Conservation (phyloP, 2,888 invertebrate species). For the Lomographa bimaculata region DNA sequence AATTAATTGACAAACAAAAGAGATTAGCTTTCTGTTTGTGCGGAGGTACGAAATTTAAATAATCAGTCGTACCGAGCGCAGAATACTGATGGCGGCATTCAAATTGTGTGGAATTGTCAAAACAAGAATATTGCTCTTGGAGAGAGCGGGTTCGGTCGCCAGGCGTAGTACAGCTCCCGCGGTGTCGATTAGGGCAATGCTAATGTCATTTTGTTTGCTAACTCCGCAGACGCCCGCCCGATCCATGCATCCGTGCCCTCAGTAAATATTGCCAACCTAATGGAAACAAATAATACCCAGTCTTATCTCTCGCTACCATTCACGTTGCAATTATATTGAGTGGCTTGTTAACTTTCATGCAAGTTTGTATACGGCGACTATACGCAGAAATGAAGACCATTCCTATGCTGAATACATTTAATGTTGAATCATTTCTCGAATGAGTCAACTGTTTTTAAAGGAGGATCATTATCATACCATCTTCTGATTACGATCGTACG, state of each 20-base stretch:
- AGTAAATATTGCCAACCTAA: constrained; percentile 53
- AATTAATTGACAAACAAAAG: constrained; percentile 64
- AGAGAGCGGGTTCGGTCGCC: constrained; percentile 47
- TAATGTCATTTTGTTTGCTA: constrained; percentile 73
- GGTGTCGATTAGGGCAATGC: constrained; percentile 74
- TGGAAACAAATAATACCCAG: constrained; percentile 47
- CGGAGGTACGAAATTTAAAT: constrained; percentile 68
- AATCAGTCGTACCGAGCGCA: constrained; percentile 58
- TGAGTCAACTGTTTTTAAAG: constrained; percentile 22
- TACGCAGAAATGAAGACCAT: constrained; percentile 24
- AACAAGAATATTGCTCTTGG: constrained; percentile 65
- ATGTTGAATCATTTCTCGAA: constrained; percentile 18
- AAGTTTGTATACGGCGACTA: constrained; percentile 29
- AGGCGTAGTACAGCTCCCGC: constrained; percentile 55
- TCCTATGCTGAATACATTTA: constrained; percentile 15
- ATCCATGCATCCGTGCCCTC: constrained; percentile 49
- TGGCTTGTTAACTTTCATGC: constrained; percentile 27
- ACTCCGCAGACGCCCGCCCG: constrained; percentile 61
- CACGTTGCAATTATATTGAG: constrained; percentile 46
- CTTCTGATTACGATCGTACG: constrained; percentile 16
- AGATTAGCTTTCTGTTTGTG: constrained; percentile 61
- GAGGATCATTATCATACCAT: constrained; percentile 21
- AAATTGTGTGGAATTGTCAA: constrained; percentile 65
- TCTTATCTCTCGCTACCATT: constrained; percentile 55
- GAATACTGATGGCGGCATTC: constrained; percentile 67